These are phyloP conservation scores for Galaxias olidus DNA, from an alignment of 2,797 vertebrate species.

Conservation along the genomic window DNA sequence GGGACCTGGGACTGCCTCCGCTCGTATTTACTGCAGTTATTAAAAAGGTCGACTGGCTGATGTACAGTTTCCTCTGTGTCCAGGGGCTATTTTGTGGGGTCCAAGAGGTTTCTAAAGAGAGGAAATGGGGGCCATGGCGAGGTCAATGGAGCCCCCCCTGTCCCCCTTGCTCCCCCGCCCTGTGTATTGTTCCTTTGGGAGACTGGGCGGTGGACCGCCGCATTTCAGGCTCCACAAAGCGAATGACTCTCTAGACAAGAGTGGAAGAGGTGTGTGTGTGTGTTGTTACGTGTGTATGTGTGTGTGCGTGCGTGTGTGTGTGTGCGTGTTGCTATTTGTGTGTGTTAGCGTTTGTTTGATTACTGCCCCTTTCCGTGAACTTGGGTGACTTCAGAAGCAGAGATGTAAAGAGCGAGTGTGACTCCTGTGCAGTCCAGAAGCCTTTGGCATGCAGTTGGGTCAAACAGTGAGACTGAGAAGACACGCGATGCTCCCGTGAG, in stretches of 20 bases:
- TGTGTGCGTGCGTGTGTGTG: slow-evolving; percentile 15
- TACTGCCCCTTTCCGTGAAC: slow-evolving; percentile 2
- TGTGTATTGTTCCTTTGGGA: slow-evolving; percentile 39
- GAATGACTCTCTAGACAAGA: slow-evolving; percentile 16
- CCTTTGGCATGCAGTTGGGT: slow-evolving; percentile 49
- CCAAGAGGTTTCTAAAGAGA: slow-evolving; percentile 54
- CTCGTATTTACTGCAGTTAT: slow-evolving; percentile 41
- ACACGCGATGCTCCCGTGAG: slow-evolving; percentile 33
- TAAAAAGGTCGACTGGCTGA: slow-evolving; percentile 52
- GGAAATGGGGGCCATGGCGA: slow-evolving; percentile 30
- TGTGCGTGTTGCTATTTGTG: neutral
- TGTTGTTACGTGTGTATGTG: neutral
- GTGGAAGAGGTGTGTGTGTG: slow-evolving; percentile 5
- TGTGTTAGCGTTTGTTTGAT: neutral
- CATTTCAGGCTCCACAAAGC: slow-evolving; percentile 25
- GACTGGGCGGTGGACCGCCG: slow-evolving; percentile 39
- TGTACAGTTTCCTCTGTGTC: slow-evolving; percentile 66
- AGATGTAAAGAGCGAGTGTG: slow-evolving; percentile 19
- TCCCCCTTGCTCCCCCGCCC: slow-evolving; percentile 30
- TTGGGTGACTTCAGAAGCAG: slow-evolving; percentile 26
- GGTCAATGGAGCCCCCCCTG: slow-evolving; percentile 32
- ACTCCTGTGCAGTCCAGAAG: slow-evolving; percentile 36
- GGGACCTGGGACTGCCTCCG: slow-evolving; percentile 36
- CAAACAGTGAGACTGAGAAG: slow-evolving; percentile 17
- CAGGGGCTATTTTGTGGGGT: slow-evolving; percentile 48